phyloP scores from a whole-genome alignment of 2,888 invertebrate genomes.

The Leptarthrus brevirostris region DNA sequence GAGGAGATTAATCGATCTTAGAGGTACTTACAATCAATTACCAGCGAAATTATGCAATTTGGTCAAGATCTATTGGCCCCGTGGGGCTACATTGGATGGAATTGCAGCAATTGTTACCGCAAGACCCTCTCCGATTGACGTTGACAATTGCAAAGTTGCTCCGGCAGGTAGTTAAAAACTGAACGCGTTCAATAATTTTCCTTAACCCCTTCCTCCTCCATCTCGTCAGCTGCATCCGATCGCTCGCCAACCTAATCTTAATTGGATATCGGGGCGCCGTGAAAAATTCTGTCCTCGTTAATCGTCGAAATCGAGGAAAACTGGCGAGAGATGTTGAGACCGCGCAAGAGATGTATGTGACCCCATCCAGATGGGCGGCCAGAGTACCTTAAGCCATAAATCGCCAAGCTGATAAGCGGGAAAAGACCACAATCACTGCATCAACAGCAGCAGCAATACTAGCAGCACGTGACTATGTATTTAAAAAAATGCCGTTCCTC shows the following conservation, averaged over 20 bases:
- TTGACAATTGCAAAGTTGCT: background rate
- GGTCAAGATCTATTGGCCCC: conserved; percentile 44
- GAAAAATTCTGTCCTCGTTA: too few relatives aligned
- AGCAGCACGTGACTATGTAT: background rate
- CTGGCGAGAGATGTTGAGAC: too few relatives aligned
- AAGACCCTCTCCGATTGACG: background rate
- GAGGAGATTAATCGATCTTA: conserved; percentile 43
- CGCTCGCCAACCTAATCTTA: too few relatives aligned
- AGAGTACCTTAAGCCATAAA: conserved; percentile 6
- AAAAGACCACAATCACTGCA: background rate
- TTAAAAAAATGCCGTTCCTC: too few relatives aligned
- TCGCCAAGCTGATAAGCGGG: background rate
- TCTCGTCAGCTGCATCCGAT: too few relatives aligned
- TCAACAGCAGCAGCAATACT: background rate
- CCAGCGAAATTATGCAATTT: conserved; percentile 45
- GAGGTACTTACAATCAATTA: conserved; percentile 47
- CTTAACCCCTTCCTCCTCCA: too few relatives aligned
- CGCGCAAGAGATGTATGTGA: too few relatives aligned
- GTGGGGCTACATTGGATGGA: conserved; percentile 19
- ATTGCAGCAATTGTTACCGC: conserved; percentile 37
- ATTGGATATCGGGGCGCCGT: too few relatives aligned
- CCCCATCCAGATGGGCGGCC: too few relatives aligned
- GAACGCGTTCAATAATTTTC: too few relatives aligned
- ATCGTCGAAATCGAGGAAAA: too few relatives aligned
- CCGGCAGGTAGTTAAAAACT: too few relatives aligned